Evolutionary conservation across 2,797 vertebrate genomes (phyloP).

Genomic region (Squalus acanthias): DNA sequence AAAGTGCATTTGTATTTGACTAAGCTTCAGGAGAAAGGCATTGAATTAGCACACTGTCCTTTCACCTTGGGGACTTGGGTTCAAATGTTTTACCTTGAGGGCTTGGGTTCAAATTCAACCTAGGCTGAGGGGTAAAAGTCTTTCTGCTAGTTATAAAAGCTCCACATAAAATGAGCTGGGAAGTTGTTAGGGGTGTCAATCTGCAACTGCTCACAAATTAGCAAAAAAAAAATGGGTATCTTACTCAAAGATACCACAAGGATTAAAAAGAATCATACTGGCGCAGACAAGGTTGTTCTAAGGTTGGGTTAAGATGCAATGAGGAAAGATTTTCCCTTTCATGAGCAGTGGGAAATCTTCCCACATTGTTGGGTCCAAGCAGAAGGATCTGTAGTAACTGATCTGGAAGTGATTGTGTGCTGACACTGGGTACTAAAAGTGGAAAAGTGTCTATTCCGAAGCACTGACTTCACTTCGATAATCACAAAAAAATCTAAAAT

Average conservation of each 20-base stretch:
- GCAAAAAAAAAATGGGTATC: background rate
- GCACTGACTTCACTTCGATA: background rate
- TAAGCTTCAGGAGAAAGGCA: background rate
- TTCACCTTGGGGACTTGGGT: background rate
- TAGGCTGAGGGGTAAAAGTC: background rate
- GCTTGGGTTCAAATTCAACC: background rate
- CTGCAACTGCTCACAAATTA: background rate
- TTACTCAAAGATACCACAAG: background rate
- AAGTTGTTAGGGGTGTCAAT: background rate
- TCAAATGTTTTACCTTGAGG: background rate
- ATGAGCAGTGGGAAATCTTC: background rate
- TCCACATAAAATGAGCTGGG: background rate
- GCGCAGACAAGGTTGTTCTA: background rate
- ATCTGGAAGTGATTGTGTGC: background rate
- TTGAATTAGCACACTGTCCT: background rate
- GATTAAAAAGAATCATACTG: background rate
- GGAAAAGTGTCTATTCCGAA: background rate
- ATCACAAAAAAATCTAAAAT: background rate
- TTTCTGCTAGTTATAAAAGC: background rate
- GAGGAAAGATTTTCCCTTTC: background rate
- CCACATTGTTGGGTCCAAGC: background rate
- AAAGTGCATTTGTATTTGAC: background rate
- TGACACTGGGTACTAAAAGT: background rate
- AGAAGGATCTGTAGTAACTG: background rate
- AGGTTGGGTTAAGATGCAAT: background rate